These are phyloP conservation scores for Tangara arthus DNA, from an alignment of 2,797 vertebrate genomes.

Conservation along the genomic window DNA sequence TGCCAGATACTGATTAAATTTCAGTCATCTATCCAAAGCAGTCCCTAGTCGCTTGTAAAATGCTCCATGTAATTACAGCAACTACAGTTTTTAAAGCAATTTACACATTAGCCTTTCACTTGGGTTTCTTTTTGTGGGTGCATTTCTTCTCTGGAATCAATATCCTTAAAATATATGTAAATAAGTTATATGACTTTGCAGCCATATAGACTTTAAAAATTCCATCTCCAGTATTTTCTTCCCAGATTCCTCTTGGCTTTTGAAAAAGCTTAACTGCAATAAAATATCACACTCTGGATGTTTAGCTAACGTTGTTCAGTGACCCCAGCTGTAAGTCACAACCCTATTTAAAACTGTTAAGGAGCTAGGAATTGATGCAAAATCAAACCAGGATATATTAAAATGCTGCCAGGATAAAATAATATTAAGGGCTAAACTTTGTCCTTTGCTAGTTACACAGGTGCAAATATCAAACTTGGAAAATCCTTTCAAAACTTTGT, in stretches of 20 bases:
- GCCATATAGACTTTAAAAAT: slow-evolving; percentile 68
- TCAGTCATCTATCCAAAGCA: slow-evolving; percentile 77
- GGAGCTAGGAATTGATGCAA: slow-evolving; percentile 48
- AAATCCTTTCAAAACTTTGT: slow-evolving; percentile 45
- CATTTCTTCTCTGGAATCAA: slow-evolving; percentile 75
- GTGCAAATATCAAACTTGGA: slow-evolving; percentile 39
- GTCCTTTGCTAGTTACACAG: slow-evolving; percentile 33
- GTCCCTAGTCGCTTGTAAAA: slow-evolving; percentile 79
- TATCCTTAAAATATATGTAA: slow-evolving; percentile 73
- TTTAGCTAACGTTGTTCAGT: slow-evolving; percentile 58
- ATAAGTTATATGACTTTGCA: slow-evolving; percentile 71
- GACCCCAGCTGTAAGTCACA: slow-evolving; percentile 54
- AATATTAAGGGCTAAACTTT: slow-evolving; percentile 51
- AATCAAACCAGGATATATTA: slow-evolving; percentile 37
- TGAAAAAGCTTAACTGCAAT: slow-evolving; percentile 70
- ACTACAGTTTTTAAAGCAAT: slow-evolving; percentile 76
- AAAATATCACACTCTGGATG: slow-evolving; percentile 68
- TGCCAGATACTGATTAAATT: slow-evolving; percentile 79
- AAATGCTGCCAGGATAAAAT: slow-evolving; percentile 38
- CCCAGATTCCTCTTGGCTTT: slow-evolving; percentile 67
- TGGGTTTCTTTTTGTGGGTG: slow-evolving; percentile 67
- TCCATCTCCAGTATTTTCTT: slow-evolving; percentile 64
- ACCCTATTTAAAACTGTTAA: slow-evolving; percentile 62
- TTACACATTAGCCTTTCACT: slow-evolving; percentile 76
- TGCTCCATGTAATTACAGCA: slow-evolving; percentile 79